Evolutionary conservation across 2,888 invertebrate genomes (phyloP), one percentile per base, ranked within the genome.

Genomic region (Pristionchus fissidentatus): DNA sequence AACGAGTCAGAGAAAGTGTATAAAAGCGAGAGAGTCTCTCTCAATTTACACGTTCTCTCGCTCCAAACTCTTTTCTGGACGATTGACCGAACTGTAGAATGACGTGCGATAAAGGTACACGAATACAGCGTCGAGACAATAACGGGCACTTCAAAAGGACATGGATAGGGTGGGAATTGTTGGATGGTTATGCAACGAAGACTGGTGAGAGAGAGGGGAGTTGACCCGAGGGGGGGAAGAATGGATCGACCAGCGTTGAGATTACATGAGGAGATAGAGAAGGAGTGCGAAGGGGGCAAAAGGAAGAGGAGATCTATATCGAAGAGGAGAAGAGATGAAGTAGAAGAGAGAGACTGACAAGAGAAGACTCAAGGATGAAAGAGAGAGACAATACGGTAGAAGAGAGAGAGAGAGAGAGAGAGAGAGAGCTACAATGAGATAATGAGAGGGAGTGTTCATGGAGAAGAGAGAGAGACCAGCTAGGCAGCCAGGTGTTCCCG

Each of bases 371-470:
- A 38, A 13, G 43, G 70, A 26, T 35, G 32, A 46, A 41, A 22
- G 0, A 41, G n/a, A 4, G 38, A 38, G 32, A 8, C 38, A 66
- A 19, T 3, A 38, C 5, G 41, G 66, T 1, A 15, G n/a, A 7
- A 22, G 38, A 22, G 3, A 66, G 19, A 8, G 46, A 35, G 1
- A 15, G 43, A 70, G 32, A 32, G 13, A 66, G 35, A 4, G 26
- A 70, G n/a, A 22, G 70, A 70, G 8, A 38, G 70, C 70, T 26
- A 70, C 43, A 43, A 70, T 41, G 70, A 70, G 70, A 70, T 62
- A 62, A 62, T 62, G 62, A 62, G 35, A n/a, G 10, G 32, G 60
- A 29, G 60, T n/a, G 60, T 13, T 13, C 29, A 29, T 26, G 32
- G 60, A 32, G 60, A 29, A 32, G 32, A 32, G 32, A 32, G 60